These are phyloP conservation scores for Myotis davidii DNA, from an alignment of 2,113 vertebrate species.

Conservation along the genomic window DNA sequence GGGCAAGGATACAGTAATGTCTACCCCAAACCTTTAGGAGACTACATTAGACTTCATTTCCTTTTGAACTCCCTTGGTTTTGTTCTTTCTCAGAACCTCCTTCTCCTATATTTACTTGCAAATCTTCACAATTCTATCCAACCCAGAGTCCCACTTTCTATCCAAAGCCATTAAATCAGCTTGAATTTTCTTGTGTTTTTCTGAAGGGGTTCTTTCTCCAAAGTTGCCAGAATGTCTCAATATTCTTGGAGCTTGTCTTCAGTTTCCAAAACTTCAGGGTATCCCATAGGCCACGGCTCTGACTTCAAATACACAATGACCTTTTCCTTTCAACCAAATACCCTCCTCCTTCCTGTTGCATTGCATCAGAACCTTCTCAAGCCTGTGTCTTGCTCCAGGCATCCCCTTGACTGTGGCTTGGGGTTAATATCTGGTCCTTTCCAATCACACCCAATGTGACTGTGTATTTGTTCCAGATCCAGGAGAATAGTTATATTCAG, in stretches of 20 bases:
- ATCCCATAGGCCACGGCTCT: slow-evolving; percentile 33
- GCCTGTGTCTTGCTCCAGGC: slow-evolving; percentile 37
- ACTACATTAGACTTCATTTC: background rate
- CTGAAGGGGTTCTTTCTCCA: slow-evolving; percentile 46
- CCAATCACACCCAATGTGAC: slow-evolving; percentile 46
- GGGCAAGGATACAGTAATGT: background rate
- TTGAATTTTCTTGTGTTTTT: slow-evolving; percentile 47
- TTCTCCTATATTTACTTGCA: background rate
- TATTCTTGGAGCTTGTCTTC: slow-evolving; percentile 61
- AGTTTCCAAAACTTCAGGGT: slow-evolving; percentile 63
- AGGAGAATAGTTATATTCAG: slow-evolving; percentile 67
- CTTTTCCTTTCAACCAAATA: slow-evolving; percentile 62
- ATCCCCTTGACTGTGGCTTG: slow-evolving; percentile 19
- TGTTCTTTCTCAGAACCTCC: slow-evolving; percentile 5
- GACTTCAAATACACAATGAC: slow-evolving; percentile 60
- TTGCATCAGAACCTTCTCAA: slow-evolving; percentile 45
- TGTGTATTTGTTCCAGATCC: slow-evolving; percentile 71
- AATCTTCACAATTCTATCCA: slow-evolving; percentile 26
- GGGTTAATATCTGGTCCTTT: slow-evolving; percentile 67
- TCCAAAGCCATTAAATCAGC: slow-evolving; percentile 54
- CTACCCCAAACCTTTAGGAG: background rate
- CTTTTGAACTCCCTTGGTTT: slow-evolving; percentile 6
- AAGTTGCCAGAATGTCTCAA: slow-evolving; percentile 70
- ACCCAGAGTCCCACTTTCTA: background rate
- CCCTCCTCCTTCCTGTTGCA: background rate